A percentile compares a stretch with the other conserved stretches of the same genome.
These are phyloP conservation scores for Trematocara marginatum DNA, from an alignment of 2,113 vertebrate species.

Conservation along the genomic window DNA sequence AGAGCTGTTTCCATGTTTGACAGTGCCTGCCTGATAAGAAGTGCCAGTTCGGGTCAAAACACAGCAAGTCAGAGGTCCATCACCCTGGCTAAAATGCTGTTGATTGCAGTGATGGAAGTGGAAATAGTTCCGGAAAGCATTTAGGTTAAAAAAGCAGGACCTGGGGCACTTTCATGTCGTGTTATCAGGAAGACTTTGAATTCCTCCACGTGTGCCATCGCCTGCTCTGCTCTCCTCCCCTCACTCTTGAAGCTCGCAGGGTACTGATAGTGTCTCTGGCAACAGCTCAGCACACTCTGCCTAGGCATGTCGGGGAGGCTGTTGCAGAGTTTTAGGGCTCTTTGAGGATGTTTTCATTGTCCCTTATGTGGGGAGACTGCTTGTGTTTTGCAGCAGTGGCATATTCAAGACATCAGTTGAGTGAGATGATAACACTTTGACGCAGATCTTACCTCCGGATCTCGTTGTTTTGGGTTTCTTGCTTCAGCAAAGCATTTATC, in stretches of 20 bases:
- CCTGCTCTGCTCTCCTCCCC: constrained; percentile 28
- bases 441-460: neutral
- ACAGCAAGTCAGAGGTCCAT: neutral
- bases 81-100: neutral
- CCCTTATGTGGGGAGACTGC: constrained; percentile 24
- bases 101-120: neutral
- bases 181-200: constrained; percentile 55
- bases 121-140: constrained; percentile 6
- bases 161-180: constrained; percentile 40
- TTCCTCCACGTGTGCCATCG: constrained; percentile 58
- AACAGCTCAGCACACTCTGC: constrained; percentile 30
- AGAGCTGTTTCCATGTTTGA: neutral
- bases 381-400: constrained; percentile 19
- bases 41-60: neutral
- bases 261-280: constrained; percentile 58
- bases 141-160: constrained; percentile 24
- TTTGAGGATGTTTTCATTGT: constrained; percentile 47
- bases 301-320: constrained; percentile 41
- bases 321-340: constrained; percentile 3
- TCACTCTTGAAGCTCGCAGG: constrained; percentile 16
- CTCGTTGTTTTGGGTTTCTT: constrained; percentile 1
- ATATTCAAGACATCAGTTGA: constrained; percentile 26
- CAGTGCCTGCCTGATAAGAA: neutral
- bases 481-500: neutral
- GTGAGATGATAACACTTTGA: constrained; percentile 16